Evolutionary conservation across 2,113 vertebrate species (phyloP), one percentile per base, ranked within the genome.

Genomic region (Neolamprologus variostigma): DNA sequence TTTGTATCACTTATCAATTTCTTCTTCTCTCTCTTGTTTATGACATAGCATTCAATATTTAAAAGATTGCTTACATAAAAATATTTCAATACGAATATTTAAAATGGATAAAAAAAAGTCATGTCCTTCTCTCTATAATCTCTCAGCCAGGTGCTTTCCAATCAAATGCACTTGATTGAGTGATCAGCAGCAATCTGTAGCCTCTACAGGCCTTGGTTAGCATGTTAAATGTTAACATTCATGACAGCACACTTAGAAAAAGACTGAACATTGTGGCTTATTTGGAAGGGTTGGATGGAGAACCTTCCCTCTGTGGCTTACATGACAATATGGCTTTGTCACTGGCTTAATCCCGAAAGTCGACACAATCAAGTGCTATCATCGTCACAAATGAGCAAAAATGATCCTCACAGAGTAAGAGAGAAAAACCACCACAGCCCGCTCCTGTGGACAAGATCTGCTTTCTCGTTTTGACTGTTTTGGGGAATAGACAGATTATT

Each of bases 301-400:
- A 73, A 16, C 0, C 13, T 73, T 73, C 1, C 14, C 37, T 73
- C 37, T 73, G 31, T 66, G 61, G 17, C 17, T 35, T 66, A n/a
- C 37, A 42, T 71, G 35, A 16, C 37, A 26, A 42, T 45, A 73
- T 73, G 37, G 37, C 13, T 10, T 66, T n/a, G 12, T 73, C 35
- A 26, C 17, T 10, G 40, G 40, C 40, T 73, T 2, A 45, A 45
- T 73, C 40, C 68, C 0, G 0, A 73, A 45, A 9, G 37, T 23
- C 5, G 5, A 73, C 68, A 45, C 21, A 23, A 45, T 73, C 21
- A 73, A 73, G 5, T 42, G 37, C 4, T 16, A 3, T 45, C 13
- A 26, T 73, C 21, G 1, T 7, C 40, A 26, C 21, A 73, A 23
- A 71, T 40, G 35, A 63, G 0, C n/a, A 71, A 42, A 40, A 71